Conservation (phyloP, 1,140 invertebrate species). For the Lanistes nyassanus region DNA sequence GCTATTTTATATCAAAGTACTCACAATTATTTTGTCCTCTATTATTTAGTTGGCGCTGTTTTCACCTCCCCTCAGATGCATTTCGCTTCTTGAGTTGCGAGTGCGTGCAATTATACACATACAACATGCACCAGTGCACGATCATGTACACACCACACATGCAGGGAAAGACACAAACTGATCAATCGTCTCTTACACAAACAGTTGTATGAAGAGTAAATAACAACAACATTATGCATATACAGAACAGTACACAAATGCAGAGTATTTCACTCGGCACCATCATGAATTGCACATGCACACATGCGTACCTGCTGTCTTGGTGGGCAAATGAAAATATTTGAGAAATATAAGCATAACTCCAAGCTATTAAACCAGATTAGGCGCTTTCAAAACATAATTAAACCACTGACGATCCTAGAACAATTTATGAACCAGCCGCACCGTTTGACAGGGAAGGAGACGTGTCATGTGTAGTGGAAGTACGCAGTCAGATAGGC, state of each 20-base stretch:
- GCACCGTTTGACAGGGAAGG: neutral
- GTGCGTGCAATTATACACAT: no score
- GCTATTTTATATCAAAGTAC: no score
- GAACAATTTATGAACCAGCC: neutral
- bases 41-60: no score
- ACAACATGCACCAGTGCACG: no score
- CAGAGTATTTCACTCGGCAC: neutral
- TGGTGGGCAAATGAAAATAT: no score
- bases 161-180: neutral
- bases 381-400: neutral
- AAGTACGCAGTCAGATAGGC: constrained; percentile 36
- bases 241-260: neutral
- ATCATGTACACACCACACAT: neutral
- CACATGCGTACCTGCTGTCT: neutral
- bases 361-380: neutral
- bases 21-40: no score
- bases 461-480: constrained; percentile 32
- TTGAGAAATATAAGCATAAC: no score
- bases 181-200: neutral
- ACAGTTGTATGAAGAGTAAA: neutral
- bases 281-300: neutral
- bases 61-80: no score
- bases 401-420: neutral
- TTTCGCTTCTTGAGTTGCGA: no score
- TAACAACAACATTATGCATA: neutral